phyloP scores from a whole-genome alignment of 2,113 vertebrate species.

The Hydrochoerus hydrochaeris region DNA sequence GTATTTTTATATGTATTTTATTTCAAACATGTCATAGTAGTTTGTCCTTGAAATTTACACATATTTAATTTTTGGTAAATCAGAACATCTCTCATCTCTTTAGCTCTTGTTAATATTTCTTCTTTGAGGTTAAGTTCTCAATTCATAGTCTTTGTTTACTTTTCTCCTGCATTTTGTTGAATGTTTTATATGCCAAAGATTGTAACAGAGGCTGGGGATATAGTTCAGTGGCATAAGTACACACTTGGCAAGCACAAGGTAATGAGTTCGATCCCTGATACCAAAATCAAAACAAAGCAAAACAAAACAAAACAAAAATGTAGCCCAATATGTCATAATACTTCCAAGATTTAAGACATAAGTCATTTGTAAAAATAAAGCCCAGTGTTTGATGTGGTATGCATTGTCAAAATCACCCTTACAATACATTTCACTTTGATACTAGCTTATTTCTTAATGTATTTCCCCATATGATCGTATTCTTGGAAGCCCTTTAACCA shows the following conservation, averaged over 20 bases:
- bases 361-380: neutral
- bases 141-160: neutral
- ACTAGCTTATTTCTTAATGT: neutral
- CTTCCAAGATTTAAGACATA: neutral
- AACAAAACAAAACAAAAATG: too few species aligned
- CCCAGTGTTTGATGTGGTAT: accelerated
- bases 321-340: neutral
- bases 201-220: neutral
- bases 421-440: neutral
- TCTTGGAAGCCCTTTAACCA: neutral
- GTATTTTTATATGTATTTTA: neutral
- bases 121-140: neutral
- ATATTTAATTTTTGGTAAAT: neutral
- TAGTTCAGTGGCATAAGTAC: too few species aligned
- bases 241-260: too few species aligned
- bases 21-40: neutral
- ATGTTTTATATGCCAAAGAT: neutral
- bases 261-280: too few species aligned
- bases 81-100: neutral
- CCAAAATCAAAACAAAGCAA: too few species aligned
- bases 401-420: neutral
- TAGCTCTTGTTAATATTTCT: neutral
- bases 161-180: neutral
- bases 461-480: too few species aligned
- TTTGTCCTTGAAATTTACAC: neutral